A percentile compares a stretch with the other conserved stretches of the same genome.
phyloP scores from a whole-genome alignment of 1,140 invertebrate species.

The Pseudomyrmex sp. region DNA sequence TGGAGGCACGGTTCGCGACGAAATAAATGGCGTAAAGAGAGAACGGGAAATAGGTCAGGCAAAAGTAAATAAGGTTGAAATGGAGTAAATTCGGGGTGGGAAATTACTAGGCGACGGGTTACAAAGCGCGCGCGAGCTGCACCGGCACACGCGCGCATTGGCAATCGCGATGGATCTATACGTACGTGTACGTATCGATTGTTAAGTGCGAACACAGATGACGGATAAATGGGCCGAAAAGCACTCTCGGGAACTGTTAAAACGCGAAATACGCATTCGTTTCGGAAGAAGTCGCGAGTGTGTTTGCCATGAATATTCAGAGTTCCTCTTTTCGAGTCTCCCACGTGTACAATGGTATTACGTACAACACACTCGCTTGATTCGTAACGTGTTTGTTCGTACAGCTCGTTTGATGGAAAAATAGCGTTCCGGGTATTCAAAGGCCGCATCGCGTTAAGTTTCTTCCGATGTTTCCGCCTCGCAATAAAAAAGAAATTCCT shows the following conservation, averaged over 20 bases:
- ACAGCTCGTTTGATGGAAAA: conserved; percentile 34
- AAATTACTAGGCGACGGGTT: conserved; percentile 47
- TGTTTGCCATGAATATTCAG: conserved; percentile 49
- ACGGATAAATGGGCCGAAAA: conserved; percentile 45
- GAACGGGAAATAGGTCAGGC: conserved; percentile 42
- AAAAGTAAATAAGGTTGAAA: conserved; percentile 53
- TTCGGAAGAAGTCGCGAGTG: conserved; percentile 45
- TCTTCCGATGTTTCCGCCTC: not conserved
- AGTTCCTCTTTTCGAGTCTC: not conserved
- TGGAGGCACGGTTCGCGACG: not conserved
- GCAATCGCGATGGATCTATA: not conserved
- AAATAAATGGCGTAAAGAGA: conserved; percentile 46
- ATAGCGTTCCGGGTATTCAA: not conserved
- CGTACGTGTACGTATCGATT: conserved; percentile 38
- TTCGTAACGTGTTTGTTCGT: conserved; percentile 10
- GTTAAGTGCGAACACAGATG: conserved; percentile 41
- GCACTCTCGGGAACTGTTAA: conserved; percentile 43
- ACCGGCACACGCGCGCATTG: conserved; percentile 6
- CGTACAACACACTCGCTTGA: not conserved
- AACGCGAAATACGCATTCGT: conserved; percentile 53
- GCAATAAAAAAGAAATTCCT: conserved; percentile 1
- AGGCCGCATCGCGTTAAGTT: not conserved
- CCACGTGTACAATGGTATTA: conserved; percentile 5
- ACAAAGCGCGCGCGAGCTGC: conserved; percentile 21
- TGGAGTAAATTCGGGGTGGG: conserved; percentile 47